Evolutionary conservation across 2,888 invertebrate species (phyloP), one percentile per base, ranked within the genome.

Genomic region (Neoaliturus tenellus): DNA sequence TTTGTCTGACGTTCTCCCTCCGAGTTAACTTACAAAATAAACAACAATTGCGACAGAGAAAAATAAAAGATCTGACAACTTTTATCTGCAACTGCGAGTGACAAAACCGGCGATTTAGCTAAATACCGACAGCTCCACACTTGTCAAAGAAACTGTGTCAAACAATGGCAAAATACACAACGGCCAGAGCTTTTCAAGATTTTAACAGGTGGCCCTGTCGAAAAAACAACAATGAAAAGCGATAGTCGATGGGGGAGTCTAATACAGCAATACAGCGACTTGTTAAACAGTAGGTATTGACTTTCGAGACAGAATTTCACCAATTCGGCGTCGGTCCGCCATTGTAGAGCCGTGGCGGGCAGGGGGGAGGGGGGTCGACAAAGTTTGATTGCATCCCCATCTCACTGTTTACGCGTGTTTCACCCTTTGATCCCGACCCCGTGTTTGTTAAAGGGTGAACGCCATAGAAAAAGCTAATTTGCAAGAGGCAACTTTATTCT

Each of bases 311-410:
- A 69, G 69, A 69, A 69, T 69, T 69, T 69, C 69, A 39, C 69
- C 69, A 69, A 69, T 69, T 69, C 69, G 69, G 69, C 23, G 69
- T 39, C 69, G 69, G 69, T 69, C 67, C 69, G 69, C 80, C 35
- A 39, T 80, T 33, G 33, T 58, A 14, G n/a, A n/a, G n/a, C n/a
- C n/a, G n/a, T n/a, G n/a, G n/a, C n/a, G n/a, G n/a, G n/a, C n/a
- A n/a, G n/a, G n/a, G 55, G 23, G 55, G 55, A n/a, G 33, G 80
- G 81, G 55, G 41, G 58, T 58, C 39, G 51, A 41, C 28, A 62
- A 81, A 81, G 81, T 81, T 81, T 81, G 81, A 81, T 81, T 81
- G 81, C 67, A 81, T 81, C 81, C 80, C 80, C 69, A 41, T 62
- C 67, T 81, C 81, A 55, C 28, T 81, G 81, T 81, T 81, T 81